These are phyloP conservation scores for Rotaria socialis DNA, from an alignment of 2,888 invertebrate genomes.

Conservation along the genomic window DNA sequence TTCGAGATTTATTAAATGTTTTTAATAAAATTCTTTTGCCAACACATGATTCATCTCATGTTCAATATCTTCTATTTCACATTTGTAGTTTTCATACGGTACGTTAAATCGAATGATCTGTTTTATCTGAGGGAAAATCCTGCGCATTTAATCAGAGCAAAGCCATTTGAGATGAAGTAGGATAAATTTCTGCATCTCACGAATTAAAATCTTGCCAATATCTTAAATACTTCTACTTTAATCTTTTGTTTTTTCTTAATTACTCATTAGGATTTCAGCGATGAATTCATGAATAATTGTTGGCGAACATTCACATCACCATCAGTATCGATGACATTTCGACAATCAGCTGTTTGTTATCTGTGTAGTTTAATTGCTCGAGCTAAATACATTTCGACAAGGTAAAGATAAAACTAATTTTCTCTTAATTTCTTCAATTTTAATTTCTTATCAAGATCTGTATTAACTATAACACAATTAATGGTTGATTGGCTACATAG, in stretches of 20 bases:
- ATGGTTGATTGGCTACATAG: slow-evolving; percentile 78
- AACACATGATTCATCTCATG: slow-evolving; percentile 75
- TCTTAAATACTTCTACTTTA: too few relatives aligned
- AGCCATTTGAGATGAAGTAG: too few relatives aligned
- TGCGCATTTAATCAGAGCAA: too few relatives aligned
- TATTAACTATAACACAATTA: slow-evolving; percentile 68
- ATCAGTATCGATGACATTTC: slow-evolving; percentile 66
- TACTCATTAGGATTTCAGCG: slow-evolving; percentile 57
- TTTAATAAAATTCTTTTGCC: slow-evolving; percentile 78
- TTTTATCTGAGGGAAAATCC: too few relatives aligned
- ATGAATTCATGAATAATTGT: slow-evolving; percentile 69
- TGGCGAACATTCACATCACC: slow-evolving; percentile 73
- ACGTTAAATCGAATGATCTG: slow-evolving; percentile 50
- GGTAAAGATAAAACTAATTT: slow-evolving; percentile 60
- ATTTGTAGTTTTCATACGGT: slow-evolving; percentile 68
- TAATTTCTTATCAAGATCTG: slow-evolving; percentile 61
- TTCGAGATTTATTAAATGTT: slow-evolving; percentile 66
- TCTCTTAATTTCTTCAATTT: background rate
- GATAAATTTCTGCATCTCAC: too few relatives aligned
- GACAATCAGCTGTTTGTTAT: slow-evolving; percentile 72
- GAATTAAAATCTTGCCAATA: too few relatives aligned
- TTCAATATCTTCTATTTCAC: slow-evolving; percentile 74
- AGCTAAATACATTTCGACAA: slow-evolving; percentile 66
- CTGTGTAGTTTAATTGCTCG: slow-evolving; percentile 72
- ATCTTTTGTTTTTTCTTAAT: background rate